These are phyloP conservation scores for Magallana angulata DNA, from an alignment of 1,140 invertebrate genomes.

Conservation along the genomic window DNA sequence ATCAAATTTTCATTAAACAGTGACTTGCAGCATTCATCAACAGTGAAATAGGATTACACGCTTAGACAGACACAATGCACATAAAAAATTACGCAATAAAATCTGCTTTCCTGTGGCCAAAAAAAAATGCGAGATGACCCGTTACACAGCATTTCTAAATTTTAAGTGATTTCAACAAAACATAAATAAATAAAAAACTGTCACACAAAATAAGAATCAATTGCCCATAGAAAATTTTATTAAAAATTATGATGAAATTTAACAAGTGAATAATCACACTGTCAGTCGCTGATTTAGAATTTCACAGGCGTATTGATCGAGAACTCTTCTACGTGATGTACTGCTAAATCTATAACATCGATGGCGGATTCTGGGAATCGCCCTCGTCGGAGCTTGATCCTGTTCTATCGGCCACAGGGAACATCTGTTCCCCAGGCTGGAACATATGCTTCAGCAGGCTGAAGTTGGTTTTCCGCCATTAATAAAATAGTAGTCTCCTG, in stretches of 20 bases:
- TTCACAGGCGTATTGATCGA: constrained; percentile 5
- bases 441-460: constrained; percentile 13
- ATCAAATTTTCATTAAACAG: constrained; percentile 37
- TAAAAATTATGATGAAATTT: constrained; percentile 13
- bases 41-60: constrained; percentile 30
- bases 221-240: not conserved
- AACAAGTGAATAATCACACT: constrained; percentile 18
- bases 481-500: constrained; percentile 24
- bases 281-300: constrained; percentile 13
- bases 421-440: constrained; percentile 9
- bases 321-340: not conserved
- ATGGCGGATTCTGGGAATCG: constrained; percentile 1
- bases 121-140: not conserved
- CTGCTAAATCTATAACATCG: constrained; percentile 23
- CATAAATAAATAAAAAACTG: not conserved
- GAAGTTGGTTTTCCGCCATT: not conserved
- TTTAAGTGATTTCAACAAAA: constrained; percentile 12
- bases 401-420: not conserved
- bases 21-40: constrained; percentile 35
- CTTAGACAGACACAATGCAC: constrained; percentile 13
- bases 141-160: not conserved
- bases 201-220: no score
- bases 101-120: constrained; percentile 27
- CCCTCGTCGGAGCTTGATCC: not conserved
- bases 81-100: constrained; percentile 29